Conservation (phyloP, 2,888 invertebrate genomes). For the Panopea generosa region DNA sequence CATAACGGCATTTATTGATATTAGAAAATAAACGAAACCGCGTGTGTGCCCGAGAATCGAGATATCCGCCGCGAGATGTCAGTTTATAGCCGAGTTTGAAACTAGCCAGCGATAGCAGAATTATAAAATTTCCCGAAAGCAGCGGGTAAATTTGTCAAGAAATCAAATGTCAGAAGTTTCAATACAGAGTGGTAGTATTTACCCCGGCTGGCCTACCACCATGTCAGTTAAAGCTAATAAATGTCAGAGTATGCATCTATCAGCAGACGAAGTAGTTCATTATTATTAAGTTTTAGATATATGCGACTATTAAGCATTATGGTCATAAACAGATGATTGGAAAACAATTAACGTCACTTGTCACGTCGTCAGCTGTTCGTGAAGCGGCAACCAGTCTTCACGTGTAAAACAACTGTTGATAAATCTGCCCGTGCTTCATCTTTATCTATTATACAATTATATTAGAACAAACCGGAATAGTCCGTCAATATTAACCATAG, state of each 20-base stretch:
- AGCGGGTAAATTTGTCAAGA: slow-evolving; percentile 68
- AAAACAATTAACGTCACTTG: slow-evolving; percentile 54
- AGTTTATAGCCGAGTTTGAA: slow-evolving; percentile 29
- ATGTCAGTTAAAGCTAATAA: slow-evolving; percentile 47
- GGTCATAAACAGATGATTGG: slow-evolving; percentile 1
- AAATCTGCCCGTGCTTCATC: too few relatives aligned
- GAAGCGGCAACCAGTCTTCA: too few relatives aligned
- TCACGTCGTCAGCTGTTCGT: slow-evolving; percentile 20
- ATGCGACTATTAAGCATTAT: slow-evolving; percentile 34
- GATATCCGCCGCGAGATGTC: slow-evolving; percentile 11
- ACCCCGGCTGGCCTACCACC: slow-evolving; percentile 5
- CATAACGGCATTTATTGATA: slow-evolving; percentile 29
- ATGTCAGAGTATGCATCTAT: slow-evolving; percentile 22
- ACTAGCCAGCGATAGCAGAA: slow-evolving; percentile 45
- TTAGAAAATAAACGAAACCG: slow-evolving; percentile 39
- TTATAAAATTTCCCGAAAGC: slow-evolving; percentile 41
- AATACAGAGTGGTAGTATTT: slow-evolving; percentile 48
- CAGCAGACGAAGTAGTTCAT: slow-evolving; percentile 20
- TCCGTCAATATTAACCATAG: too few relatives aligned
- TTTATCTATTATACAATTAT: too few relatives aligned
- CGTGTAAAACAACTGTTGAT: too few relatives aligned
- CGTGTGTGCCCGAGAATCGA: slow-evolving; percentile 18
- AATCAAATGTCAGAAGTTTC: slow-evolving; percentile 60
- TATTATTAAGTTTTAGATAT: slow-evolving; percentile 44
- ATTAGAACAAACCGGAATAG: too few relatives aligned